Conservation (phyloP, 2,888 invertebrate species). For the Caenorhabditis sulstoni region DNA sequence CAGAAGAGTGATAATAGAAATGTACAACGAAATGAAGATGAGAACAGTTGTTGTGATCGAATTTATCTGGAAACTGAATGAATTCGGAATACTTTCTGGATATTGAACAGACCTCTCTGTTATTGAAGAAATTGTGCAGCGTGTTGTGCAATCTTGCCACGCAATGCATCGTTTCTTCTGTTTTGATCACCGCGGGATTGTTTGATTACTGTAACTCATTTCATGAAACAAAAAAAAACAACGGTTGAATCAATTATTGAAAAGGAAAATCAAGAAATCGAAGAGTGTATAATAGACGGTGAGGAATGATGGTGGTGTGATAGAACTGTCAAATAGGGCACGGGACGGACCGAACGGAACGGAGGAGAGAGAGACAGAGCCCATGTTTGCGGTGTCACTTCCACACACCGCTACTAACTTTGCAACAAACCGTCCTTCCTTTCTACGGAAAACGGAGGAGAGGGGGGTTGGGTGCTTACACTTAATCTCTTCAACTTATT, state of each 20-base stretch:
- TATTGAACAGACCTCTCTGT: constrained; percentile 40
- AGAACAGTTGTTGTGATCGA: constrained; percentile 40
- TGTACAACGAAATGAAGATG: constrained; percentile 49
- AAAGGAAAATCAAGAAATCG: constrained; percentile 5
- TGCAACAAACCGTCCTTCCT: constrained; percentile 44
- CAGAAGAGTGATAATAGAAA: constrained; percentile 57
- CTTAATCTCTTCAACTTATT: constrained; percentile 60
- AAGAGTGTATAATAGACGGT: constrained; percentile 17
- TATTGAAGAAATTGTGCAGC: constrained; percentile 59
- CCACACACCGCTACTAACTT: constrained; percentile 43
- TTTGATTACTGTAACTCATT: constrained; percentile 42
- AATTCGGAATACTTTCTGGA: background rate
- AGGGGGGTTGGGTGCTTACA: constrained; percentile 48
- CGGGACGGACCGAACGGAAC: background rate
- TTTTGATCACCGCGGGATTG: constrained; percentile 57
- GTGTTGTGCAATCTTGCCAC: constrained; percentile 60
- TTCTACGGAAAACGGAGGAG: constrained; percentile 14
- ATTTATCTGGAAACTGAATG: constrained; percentile 43
- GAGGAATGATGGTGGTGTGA: constrained; percentile 30
- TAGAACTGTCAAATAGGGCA: constrained; percentile 44
- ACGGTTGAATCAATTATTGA: background rate
- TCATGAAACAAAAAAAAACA: constrained; percentile 3
- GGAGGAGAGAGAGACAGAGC: constrained; percentile 9
- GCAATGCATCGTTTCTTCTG: constrained; percentile 48
- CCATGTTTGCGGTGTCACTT: constrained; percentile 50